Evolutionary conservation across 1,140 invertebrate genomes (phyloP).

Genomic region (Armadillidium nasatum): DNA sequence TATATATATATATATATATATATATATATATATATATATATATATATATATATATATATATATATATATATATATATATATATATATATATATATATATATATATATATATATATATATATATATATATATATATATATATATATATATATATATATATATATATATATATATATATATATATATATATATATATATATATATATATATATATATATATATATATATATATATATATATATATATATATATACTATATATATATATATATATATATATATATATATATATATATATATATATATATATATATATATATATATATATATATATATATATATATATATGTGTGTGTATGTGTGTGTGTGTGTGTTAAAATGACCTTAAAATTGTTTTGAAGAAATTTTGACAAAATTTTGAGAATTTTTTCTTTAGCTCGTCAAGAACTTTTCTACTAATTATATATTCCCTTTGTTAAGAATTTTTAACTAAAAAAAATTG

Average conservation of each 20-base stretch:
- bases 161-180: conserved; percentile 20
- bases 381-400: too few species aligned
- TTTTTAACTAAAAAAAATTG: too few species aligned
- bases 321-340: conserved; percentile 20
- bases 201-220: conserved; percentile 18
- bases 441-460: too few species aligned
- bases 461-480: too few species aligned
- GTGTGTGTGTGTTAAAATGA: too few species aligned
- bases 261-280: neutral
- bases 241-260: too few species aligned
- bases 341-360: neutral
- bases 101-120: neutral
- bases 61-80: neutral
- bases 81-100: neutral
- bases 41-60: neutral
- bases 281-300: conserved; percentile 1
- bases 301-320: conserved; percentile 10
- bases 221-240: conserved; percentile 3
- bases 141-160: conserved; percentile 12
- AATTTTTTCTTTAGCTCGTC: too few species aligned
- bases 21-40: neutral
- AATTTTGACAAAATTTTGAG: too few species aligned
- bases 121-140: conserved; percentile 2
- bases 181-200: conserved; percentile 20
- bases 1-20: too few species aligned